Percentiles rank a stretch among this genome's conserved stretches.
These are phyloP conservation scores for Cephalophus harveyi DNA, from an alignment of 2,113 vertebrate genomes.

Conservation along the genomic window DNA sequence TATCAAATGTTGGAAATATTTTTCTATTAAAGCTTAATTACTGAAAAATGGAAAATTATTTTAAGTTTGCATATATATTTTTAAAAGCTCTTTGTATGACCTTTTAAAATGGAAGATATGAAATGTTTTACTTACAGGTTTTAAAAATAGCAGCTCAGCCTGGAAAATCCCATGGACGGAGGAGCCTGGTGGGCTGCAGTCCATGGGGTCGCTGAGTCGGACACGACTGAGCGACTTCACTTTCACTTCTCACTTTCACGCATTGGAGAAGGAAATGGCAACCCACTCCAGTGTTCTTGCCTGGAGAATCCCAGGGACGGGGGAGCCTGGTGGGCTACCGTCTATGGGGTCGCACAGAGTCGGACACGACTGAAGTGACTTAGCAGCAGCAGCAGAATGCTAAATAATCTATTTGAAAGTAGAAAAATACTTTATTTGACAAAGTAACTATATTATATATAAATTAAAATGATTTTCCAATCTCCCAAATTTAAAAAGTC, in stretches of 20 bases:
- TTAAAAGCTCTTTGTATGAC: neutral
- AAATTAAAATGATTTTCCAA: neutral
- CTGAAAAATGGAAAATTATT: constrained; percentile 13
- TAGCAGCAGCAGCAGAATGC: no score
- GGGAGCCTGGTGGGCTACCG: no score
- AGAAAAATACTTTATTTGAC: neutral
- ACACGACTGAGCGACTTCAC: no score
- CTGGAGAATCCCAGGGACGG: no score
- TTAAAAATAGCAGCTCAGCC: neutral
- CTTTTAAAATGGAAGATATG: neutral
- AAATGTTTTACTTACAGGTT: neutral
- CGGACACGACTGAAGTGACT: no score
- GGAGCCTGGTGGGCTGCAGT: no score
- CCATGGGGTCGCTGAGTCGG: no score
- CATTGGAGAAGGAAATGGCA: no score
- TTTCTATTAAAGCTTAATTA: neutral
- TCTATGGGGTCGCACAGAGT: no score
- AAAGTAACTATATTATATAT: neutral
- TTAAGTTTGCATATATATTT: neutral
- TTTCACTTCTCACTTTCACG: no score
- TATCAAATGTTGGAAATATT: neutral
- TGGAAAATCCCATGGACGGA: no score
- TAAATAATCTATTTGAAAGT: neutral
- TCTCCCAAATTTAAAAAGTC: neutral
- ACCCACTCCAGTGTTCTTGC: no score